A percentile compares a stretch with the other conserved stretches of the same genome.
Evolutionary conservation across 2,888 invertebrate species (phyloP).

Genomic region (Drosophila lutescens): DNA sequence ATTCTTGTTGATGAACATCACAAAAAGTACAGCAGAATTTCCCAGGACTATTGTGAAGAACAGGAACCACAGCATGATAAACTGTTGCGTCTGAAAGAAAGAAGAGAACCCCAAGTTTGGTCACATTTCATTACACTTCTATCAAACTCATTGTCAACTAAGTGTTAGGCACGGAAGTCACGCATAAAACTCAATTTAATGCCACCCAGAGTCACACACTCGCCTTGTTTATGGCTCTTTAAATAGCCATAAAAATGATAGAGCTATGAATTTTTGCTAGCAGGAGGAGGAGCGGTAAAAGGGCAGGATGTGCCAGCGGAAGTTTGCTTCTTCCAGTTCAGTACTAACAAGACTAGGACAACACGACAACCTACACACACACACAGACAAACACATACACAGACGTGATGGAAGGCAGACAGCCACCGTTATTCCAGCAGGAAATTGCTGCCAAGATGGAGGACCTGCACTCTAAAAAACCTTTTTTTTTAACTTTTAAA

Average conservation of each 20-base stretch:
- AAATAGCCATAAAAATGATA: conserved; percentile 75
- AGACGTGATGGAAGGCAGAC: conserved; percentile 20
- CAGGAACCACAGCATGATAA: conserved; percentile 93
- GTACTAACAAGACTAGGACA: conserved; percentile 47
- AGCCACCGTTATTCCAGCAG: conserved; percentile 41
- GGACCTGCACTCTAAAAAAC: conserved; percentile 19
- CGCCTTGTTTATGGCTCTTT: conserved; percentile 62
- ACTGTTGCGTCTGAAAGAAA: conserved; percentile 90
- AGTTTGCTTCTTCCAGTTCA: conserved; percentile 58
- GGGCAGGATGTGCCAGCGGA: conserved; percentile 72
- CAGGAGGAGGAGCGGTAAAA: neutral
- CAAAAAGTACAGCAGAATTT: conserved; percentile 94
- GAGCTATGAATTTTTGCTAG: conserved; percentile 46
- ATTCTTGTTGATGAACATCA: conserved; percentile 92
- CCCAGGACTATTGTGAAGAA: conserved; percentile 94
- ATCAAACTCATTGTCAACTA: conserved; percentile 69
- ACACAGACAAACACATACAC: conserved; percentile 1
- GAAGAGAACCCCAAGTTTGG: conserved; percentile 35
- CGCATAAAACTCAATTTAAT: conserved; percentile 77
- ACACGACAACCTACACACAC: conserved; percentile 11
- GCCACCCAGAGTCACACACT: conserved; percentile 30
- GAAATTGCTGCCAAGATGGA: conserved; percentile 59
- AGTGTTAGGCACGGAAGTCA: conserved; percentile 75
- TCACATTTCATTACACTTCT: conserved; percentile 49
- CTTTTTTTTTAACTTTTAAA: neutral